Evolutionary conservation across 2,113 vertebrate genomes (phyloP).

Genomic region (Cygnus buccinator): DNA sequence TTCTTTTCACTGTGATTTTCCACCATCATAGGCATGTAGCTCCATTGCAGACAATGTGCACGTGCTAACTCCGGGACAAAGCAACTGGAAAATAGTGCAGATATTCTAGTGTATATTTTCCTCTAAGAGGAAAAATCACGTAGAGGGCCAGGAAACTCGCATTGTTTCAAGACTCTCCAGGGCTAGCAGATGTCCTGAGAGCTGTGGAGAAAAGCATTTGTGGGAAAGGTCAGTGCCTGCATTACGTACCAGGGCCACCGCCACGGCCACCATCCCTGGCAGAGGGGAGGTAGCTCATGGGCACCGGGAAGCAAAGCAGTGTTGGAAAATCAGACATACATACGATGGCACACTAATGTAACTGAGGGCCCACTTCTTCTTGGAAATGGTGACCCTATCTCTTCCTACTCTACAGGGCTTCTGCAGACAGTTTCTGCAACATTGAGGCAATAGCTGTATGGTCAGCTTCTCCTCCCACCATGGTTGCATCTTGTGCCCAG

Average conservation of each 20-base stretch:
- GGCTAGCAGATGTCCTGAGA: slow-evolving; percentile 36
- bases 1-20: not conserved
- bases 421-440: not conserved
- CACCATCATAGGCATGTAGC: not conserved
- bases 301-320: not conserved
- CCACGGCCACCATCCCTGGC: not conserved
- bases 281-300: not conserved
- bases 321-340: not conserved
- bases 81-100: not conserved
- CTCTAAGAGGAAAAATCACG: slow-evolving; percentile 50
- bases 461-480: not conserved
- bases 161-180: slow-evolving; percentile 47
- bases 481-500: not conserved
- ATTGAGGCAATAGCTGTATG: not conserved
- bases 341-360: accelerated
- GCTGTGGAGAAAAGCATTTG: not conserved
- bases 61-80: not conserved
- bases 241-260: accelerated
- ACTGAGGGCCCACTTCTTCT: not conserved
- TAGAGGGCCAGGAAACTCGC: not conserved
- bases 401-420: not conserved
- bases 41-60: not conserved
- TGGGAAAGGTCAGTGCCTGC: slow-evolving; percentile 30
- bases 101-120: slow-evolving; percentile 28
- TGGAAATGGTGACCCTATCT: not conserved